Conservation (phyloP, 2,113 vertebrate genomes). For the Urocitellus parryii region DNA sequence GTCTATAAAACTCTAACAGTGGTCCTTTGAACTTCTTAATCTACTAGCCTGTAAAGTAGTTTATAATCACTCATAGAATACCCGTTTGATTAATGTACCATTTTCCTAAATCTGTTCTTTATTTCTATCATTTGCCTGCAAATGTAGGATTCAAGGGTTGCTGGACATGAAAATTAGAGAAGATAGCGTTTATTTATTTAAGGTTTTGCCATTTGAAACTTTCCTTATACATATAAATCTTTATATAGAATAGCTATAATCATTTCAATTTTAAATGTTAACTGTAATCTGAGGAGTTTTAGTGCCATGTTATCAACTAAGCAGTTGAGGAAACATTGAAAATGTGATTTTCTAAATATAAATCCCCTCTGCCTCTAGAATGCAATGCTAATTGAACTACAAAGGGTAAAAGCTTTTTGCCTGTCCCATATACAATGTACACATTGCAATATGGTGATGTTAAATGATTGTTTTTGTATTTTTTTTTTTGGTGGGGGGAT, state of each 20-base stretch:
- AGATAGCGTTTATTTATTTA: background rate
- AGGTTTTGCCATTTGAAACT: background rate
- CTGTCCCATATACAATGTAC: background rate
- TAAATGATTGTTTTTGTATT: background rate
- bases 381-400: background rate
- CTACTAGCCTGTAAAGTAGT: background rate
- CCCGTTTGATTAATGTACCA: background rate
- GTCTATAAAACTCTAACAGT: background rate
- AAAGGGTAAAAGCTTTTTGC: background rate
- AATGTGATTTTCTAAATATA: background rate
- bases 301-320: background rate
- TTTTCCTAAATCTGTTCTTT: background rate
- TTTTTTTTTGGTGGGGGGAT: background rate
- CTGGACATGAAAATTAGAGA: background rate
- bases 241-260: background rate
- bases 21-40: background rate
- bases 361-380: background rate
- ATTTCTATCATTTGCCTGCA: background rate
- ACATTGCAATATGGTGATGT: background rate
- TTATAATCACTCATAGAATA: background rate
- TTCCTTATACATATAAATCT: background rate
- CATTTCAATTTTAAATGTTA: slow-evolving; percentile 17
- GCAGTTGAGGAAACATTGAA: background rate
- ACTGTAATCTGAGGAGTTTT: background rate
- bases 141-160: background rate